phyloP scores from a whole-genome alignment of 2,888 invertebrate species.

The Agrotis exclamationis region DNA sequence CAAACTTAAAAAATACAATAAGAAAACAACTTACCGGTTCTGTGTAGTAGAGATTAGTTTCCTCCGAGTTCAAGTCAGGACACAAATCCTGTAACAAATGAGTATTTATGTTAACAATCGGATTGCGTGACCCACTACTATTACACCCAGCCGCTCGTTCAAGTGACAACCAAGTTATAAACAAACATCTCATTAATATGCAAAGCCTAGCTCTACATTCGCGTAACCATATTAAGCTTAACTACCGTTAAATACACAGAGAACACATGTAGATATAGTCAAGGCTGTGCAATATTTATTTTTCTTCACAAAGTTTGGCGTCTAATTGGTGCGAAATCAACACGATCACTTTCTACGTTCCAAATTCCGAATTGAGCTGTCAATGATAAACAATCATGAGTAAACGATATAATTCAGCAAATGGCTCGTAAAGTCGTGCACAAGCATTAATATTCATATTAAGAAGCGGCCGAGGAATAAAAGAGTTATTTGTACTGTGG shows the following conservation, averaged over 20 bases:
- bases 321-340: constrained; percentile 72
- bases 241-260: constrained; percentile 58
- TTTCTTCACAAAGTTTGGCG: constrained; percentile 52
- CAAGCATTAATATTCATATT: constrained; percentile 64
- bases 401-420: constrained; percentile 69
- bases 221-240: constrained; percentile 54
- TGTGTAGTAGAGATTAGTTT: constrained; percentile 53
- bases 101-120: constrained; percentile 52
- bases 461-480: constrained; percentile 39
- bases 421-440: constrained; percentile 63
- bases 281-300: constrained; percentile 65
- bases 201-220: constrained; percentile 57
- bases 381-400: constrained; percentile 57
- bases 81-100: constrained; percentile 75
- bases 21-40: constrained; percentile 66
- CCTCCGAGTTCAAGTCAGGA: constrained; percentile 62
- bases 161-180: constrained; percentile 43
- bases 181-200: constrained; percentile 56
- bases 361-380: constrained; percentile 73
- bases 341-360: constrained; percentile 80
- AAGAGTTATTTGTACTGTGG: constrained; percentile 40
- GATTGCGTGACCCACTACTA: constrained; percentile 47
- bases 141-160: constrained; percentile 1
- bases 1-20: constrained; percentile 18
- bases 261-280: constrained; percentile 43